Conservation (phyloP, 2,113 vertebrate genomes). For the Melozone crissalis region DNA sequence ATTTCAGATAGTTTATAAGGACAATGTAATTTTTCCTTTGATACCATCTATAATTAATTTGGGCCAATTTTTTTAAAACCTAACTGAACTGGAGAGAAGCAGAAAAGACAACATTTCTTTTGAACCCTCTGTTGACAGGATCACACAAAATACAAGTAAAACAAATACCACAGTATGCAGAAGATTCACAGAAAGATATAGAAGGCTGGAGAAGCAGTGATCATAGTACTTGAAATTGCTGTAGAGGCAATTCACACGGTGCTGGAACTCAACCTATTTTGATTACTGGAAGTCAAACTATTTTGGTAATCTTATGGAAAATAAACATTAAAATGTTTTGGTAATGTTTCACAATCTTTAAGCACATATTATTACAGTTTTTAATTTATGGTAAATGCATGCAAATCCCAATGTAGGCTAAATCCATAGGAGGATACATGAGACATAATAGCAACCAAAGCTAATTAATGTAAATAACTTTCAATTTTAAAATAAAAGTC, state of each 20-base stretch:
- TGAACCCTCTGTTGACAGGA: not conserved
- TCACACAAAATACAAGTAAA: not conserved
- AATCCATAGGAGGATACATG: not conserved
- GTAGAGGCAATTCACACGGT: not conserved
- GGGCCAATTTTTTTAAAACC: not conserved
- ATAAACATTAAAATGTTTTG: not conserved
- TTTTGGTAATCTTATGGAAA: not conserved
- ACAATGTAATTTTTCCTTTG: not conserved
- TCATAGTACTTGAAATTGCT: not conserved
- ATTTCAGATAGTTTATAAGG: not conserved
- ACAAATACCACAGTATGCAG: not conserved
- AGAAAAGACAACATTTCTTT: not conserved
- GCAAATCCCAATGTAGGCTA: not conserved
- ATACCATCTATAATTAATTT: not conserved
- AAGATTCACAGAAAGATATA: not conserved
- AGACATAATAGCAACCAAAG: not conserved
- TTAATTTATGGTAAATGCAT: not conserved
- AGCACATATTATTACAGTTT: not conserved
- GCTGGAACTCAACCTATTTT: not conserved
- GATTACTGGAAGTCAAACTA: not conserved
- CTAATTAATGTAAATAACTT: not conserved
- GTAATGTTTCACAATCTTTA: not conserved
- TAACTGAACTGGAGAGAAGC: not conserved
- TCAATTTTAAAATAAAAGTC: not conserved
- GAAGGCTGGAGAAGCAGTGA: not conserved